These are phyloP conservation scores for Trichomalopsis sarcophagae DNA, from an alignment of 1,140 invertebrate genomes.

Conservation along the genomic window DNA sequence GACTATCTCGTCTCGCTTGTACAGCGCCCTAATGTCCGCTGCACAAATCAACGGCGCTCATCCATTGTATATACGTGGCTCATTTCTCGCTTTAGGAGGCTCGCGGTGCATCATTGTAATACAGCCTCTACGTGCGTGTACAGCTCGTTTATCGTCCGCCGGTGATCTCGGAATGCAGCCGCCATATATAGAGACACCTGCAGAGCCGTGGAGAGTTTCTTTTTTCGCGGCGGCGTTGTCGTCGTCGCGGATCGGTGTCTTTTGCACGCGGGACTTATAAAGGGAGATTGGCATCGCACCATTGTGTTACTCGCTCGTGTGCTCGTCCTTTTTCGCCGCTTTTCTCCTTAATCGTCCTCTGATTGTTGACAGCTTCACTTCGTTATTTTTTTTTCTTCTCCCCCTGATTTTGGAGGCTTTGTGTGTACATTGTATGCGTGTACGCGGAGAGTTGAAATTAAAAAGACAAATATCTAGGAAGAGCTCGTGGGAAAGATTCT, in stretches of 20 bases:
- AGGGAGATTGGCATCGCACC: neutral
- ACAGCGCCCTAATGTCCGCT: neutral
- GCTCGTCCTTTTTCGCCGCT: slow-evolving; percentile 15
- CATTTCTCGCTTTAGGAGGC: neutral
- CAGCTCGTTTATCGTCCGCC: neutral
- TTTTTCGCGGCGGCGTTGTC: neutral
- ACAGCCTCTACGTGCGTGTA: neutral
- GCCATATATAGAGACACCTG: neutral
- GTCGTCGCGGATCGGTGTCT: neutral
- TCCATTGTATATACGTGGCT: neutral
- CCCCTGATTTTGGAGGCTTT: slow-evolving; percentile 9
- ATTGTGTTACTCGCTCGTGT: neutral
- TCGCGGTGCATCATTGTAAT: neutral
- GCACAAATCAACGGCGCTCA: neutral
- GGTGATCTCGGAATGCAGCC: neutral
- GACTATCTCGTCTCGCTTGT: too few species aligned
- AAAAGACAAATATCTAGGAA: slow-evolving; percentile 29
- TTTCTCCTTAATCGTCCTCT: slow-evolving; percentile 4
- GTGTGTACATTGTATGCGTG: neutral
- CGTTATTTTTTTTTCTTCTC: slow-evolving; percentile 5
- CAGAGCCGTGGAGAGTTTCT: neutral
- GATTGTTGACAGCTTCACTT: neutral
- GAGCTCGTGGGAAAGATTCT: slow-evolving; percentile 22
- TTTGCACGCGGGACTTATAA: slow-evolving; percentile 11
- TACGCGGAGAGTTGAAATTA: slow-evolving; percentile 6